Conservation (phyloP, 2,888 invertebrate genomes). For the Nephrocerus scutellatus region DNA sequence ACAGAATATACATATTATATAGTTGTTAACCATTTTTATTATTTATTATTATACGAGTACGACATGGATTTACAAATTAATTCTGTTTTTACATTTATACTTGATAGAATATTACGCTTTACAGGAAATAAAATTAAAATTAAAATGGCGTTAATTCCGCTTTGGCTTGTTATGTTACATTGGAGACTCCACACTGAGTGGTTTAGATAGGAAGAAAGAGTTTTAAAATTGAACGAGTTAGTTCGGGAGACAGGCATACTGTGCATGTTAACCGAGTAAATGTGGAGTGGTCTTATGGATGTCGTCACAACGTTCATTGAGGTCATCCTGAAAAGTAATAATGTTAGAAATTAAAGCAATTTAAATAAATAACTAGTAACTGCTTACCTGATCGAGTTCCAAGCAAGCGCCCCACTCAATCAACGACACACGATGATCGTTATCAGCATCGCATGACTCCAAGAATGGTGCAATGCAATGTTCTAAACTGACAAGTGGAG, state of each 20-base stretch:
- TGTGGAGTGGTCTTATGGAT: constrained; percentile 52
- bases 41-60: no score
- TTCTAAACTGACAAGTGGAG: constrained; percentile 90
- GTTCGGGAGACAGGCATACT: no score
- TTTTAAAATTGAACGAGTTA: no score
- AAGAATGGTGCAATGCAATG: constrained; percentile 97
- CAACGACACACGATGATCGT: constrained; percentile 84
- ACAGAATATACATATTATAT: no score
- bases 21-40: no score
- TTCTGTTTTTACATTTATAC: constrained; percentile 3
- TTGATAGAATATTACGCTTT: no score
- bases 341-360: no score
- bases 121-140: no score
- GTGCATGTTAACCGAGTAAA: constrained; percentile 36
- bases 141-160: constrained; percentile 21
- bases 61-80: constrained; percentile 1
- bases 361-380: no score
- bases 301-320: constrained; percentile 74
- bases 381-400: constrained; percentile 71
- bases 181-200: no score
- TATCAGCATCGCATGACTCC: constrained; percentile 79
- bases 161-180: constrained; percentile 17
- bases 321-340: constrained; percentile 57
- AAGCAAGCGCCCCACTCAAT: constrained; percentile 88
- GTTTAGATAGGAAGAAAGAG: no score